Evolutionary conservation across 2,113 vertebrate genomes (phyloP).

Genomic region (Hippoglossus stenolepis): DNA sequence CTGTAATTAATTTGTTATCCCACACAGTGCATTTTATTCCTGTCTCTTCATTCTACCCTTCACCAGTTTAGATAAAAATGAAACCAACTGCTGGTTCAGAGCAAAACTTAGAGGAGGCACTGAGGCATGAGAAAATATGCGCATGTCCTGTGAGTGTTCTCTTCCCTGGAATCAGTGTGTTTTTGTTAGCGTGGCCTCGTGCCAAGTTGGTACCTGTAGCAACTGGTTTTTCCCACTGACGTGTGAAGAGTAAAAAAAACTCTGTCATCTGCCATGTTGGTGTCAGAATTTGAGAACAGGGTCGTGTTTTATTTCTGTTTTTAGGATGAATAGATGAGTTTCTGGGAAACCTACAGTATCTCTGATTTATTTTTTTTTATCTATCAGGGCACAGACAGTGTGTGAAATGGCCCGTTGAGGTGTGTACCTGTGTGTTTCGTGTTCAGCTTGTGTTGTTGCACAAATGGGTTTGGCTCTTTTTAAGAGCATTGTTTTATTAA

Average conservation of each 20-base stretch:
- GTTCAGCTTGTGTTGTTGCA: background rate
- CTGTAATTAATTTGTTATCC: no score
- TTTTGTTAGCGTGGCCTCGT: background rate
- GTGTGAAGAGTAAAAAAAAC: background rate
- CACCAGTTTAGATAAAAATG: background rate
- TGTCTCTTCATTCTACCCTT: background rate
- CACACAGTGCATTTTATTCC: background rate
- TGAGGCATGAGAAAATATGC: background rate
- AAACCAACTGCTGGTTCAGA: background rate
- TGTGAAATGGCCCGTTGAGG: background rate
- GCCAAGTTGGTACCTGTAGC: background rate
- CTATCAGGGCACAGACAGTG: background rate
- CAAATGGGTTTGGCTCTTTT: conserved; percentile 13
- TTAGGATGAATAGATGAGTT: background rate
- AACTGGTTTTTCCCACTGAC: background rate
- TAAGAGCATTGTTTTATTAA: conserved; percentile 18
- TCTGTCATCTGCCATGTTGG: background rate
- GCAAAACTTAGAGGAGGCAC: background rate
- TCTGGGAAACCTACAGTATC: background rate
- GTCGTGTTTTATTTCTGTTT: background rate
- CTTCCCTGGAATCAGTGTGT: background rate
- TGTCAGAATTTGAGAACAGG: background rate
- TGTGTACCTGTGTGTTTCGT: background rate
- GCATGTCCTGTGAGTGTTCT: background rate
- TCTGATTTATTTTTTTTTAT: background rate